phyloP scores from a whole-genome alignment of 1,140 invertebrate species.

The Eulimnadia texana region DNA sequence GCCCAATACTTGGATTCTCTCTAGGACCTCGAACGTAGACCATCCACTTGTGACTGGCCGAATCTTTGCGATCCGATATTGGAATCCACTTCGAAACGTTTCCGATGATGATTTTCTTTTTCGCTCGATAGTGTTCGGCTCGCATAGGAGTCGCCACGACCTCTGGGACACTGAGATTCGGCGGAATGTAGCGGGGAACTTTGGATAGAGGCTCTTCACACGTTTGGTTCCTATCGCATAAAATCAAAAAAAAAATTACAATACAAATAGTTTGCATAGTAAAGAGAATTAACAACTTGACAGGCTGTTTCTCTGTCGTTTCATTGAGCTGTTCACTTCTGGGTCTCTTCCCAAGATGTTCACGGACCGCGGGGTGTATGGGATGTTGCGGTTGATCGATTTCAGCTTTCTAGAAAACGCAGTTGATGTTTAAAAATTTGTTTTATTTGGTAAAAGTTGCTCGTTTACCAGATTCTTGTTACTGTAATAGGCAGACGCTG shows the following conservation, averaged over 20 bases:
- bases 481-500: conserved; percentile 51
- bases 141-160: conserved; percentile 25
- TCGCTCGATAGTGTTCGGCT: conserved; percentile 1
- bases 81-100: conserved; percentile 75
- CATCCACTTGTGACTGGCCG: conserved; percentile 78
- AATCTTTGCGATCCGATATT: conserved; percentile 43
- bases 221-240: conserved; percentile 14
- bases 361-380: conserved; percentile 27
- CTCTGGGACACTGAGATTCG: conserved; percentile 14
- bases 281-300: too few species aligned
- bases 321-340: not conserved
- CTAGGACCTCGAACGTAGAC: conserved; percentile 60
- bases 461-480: conserved; percentile 35
- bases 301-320: too few species aligned
- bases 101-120: conserved; percentile 44
- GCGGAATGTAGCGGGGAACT: conserved; percentile 10
- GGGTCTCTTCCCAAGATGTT: conserved; percentile 15
- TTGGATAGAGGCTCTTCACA: conserved; percentile 17
- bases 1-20: conserved; percentile 41
- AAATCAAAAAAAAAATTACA: conserved; percentile 28
- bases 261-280: too few species aligned
- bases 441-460: conserved; percentile 26
- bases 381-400: conserved; percentile 14
- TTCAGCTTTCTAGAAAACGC: conserved; percentile 18
- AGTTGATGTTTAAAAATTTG: conserved; percentile 26